Evolutionary conservation across 2,113 vertebrate genomes (phyloP), one percentile per base, ranked within the genome.

Genomic region (Lagenorhynchus albirostris): DNA sequence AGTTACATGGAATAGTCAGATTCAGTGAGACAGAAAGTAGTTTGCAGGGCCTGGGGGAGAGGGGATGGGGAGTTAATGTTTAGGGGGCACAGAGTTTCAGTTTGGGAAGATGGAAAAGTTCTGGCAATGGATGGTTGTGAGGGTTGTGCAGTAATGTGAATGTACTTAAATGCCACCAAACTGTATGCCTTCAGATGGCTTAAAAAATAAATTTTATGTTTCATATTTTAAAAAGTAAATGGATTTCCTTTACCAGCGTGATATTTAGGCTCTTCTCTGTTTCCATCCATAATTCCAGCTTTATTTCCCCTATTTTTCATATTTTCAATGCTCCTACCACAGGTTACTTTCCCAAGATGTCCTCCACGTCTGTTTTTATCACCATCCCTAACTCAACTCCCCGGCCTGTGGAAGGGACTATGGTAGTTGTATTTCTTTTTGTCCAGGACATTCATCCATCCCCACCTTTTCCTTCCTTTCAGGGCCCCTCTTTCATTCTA

Each of bases 361-460:
- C 15, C 3, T 11, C 23, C 2, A 1, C 33, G 4, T 70, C 55
- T 8, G 5, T 63, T 62, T 86, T 73, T 38, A 80, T 81, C 50
- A 63, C 47, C 73, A 8, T 60, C 60, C 29, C 53, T 41, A 38
- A 33, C 65, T 79, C 36, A 36, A 29, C 26, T 84, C 41, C 63
- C 8, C 38, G 5, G 38, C 29, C 70, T 14, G 5, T 4, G 33
- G 20, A 73, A 23, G 2, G 21, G 25, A 60, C 11, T 2, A 6
- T 13, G 20, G 38, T 53, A 15, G 21, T 62, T 74, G 3, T 29
- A 7, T 47, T 89, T 47, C 8, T 44, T 89, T 53, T 31, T n/a
- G 0, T n/a, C 29, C 3, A 2, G 18, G 55, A 79, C 25, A 14
- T 67, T 47, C 8, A 41, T 53, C 10, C 23, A 14, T 13, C 20